Evolutionary conservation across 2,888 invertebrate species (phyloP), one percentile per base, ranked within the genome.

Genomic region (Eucera pruinosa): DNA sequence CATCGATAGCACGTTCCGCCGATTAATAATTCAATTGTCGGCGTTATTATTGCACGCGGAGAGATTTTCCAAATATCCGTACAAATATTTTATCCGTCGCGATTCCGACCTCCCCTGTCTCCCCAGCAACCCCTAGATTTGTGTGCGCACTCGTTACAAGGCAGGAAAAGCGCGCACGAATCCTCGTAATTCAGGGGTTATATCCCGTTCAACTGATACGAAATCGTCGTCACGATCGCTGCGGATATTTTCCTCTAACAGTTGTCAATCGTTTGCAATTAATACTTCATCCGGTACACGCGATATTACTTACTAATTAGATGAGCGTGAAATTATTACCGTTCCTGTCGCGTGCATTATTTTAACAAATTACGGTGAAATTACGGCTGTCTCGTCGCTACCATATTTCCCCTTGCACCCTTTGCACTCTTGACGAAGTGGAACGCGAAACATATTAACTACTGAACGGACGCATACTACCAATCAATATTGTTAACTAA

Each of bases 231-330:
- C n/a, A 33, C 50, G n/a, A 50, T 52, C 54, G n/a, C 36, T 45
- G 39, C 25, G 48, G 7, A 39, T 48, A 33, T 33, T 33, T 7
- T 27, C 39, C 55, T 7, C 15, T 60, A 71, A 67, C 60, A 23
- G 30, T 43, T 68, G 50, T 45, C 65, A 47, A 65, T 78, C 65
- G 64, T 54, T 61, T 13, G 68, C 54, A 78, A 78, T 77, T 78
- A 78, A 76, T 67, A 57, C 61, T 71, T 68, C 66, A 58, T n/a
- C 9, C 39, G 13, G 25, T 27, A 5, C 27, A 27, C 48, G n/a
- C 58, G 60, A 45, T 68, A 64, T 78, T 72, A 72, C 64, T 72
- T 78, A 78, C 60, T 65, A 72, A 78, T 79, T 78, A 45, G 58
- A 71, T 48, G 23, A 30, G 45, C 58, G 60, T 64, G 67, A 66